Evolutionary conservation across 2,797 vertebrate species (phyloP).

Genomic region (Sebastes oblongus): DNA sequence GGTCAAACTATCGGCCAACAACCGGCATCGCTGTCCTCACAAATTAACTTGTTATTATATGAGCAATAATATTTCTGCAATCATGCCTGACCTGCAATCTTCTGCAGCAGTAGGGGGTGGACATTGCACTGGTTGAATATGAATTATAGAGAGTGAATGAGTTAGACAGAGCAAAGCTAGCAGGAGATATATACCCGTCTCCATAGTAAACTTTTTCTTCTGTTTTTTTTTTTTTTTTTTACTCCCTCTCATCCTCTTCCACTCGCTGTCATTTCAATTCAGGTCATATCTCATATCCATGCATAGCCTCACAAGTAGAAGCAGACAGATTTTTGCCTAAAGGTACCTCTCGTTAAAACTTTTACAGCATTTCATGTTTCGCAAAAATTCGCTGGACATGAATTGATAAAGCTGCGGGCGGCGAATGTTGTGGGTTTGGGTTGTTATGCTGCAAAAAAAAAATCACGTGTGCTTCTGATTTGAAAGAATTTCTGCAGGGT

Average conservation of each 20-base stretch:
- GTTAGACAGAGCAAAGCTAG: not conserved
- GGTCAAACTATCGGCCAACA: slow-evolving; percentile 33
- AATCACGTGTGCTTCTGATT: not conserved
- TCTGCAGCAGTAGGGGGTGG: not conserved
- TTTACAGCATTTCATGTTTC: slow-evolving; percentile 7
- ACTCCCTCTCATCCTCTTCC: not conserved
- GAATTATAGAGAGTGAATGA: slow-evolving; percentile 2
- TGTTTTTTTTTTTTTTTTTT: not conserved
- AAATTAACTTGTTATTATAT: slow-evolving; percentile 19
- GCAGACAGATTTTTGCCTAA: slow-evolving; percentile 5
- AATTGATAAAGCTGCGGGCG: not conserved
- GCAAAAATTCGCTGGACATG: not conserved
- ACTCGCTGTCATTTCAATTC: slow-evolving; percentile 27
- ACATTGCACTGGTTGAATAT: not conserved
- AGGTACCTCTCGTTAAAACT: slow-evolving; percentile 1
- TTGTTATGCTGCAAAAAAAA: not conserved
- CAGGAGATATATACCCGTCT: not conserved
- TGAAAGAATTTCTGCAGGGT: not conserved
- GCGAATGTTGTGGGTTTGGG: not conserved
- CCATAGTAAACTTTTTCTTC: not conserved
- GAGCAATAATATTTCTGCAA: slow-evolving; percentile 6
- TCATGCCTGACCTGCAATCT: not conserved
- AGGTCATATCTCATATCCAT: slow-evolving; percentile 18
- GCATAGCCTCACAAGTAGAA: slow-evolving; percentile 6
- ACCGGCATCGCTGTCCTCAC: not conserved